phyloP scores from a whole-genome alignment of 2,888 invertebrate genomes.

The Thera britannica region DNA sequence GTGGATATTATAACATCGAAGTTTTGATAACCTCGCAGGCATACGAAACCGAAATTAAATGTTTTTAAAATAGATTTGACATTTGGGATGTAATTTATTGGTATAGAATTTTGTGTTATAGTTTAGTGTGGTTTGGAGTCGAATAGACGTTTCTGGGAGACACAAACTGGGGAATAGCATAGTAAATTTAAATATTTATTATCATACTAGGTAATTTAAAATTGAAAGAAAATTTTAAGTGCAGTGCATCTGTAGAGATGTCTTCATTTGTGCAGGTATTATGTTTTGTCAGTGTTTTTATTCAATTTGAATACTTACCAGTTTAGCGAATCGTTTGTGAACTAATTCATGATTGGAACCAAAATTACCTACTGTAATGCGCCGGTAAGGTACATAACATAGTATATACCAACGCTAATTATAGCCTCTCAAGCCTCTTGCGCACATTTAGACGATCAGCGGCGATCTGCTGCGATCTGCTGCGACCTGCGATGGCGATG shows the following conservation, averaged over 20 bases:
- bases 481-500: no score
- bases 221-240: not conserved
- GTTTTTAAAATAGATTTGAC: slow-evolving; percentile 31
- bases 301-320: not conserved
- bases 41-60: slow-evolving; percentile 35
- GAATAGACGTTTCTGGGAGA: slow-evolving; percentile 19
- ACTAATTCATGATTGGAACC: not conserved
- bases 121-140: slow-evolving; percentile 16
- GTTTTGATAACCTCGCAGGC: slow-evolving; percentile 35
- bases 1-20: slow-evolving; percentile 35
- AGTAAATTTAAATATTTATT: not conserved
- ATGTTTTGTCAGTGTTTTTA: not conserved
- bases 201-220: not conserved
- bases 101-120: slow-evolving; percentile 27
- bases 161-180: not conserved
- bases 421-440: no score
- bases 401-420: no score
- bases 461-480: no score
- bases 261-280: slow-evolving; percentile 30
- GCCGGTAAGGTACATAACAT: no score
- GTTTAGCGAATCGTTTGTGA: not conserved
- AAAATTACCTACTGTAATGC: no score
- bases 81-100: slow-evolving; percentile 27
- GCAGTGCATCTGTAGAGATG: slow-evolving; percentile 3
- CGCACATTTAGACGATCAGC: no score